Base-by-base conservation (phyloP, 2,888 invertebrate species). In the Caenorhabditis panamensis region DNA sequence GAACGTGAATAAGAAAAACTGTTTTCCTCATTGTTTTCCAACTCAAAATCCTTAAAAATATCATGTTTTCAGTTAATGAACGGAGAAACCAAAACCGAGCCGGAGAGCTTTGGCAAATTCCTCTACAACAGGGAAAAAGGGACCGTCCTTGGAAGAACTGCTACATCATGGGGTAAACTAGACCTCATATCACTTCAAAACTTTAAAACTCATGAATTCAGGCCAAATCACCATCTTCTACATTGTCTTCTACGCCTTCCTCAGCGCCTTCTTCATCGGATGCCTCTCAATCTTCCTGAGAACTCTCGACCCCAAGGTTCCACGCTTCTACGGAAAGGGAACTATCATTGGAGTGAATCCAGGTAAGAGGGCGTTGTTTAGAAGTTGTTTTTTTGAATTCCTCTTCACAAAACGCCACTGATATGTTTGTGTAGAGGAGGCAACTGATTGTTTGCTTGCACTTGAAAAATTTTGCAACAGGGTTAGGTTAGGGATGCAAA, bases 191-290 rank as follows among this genome's bases (percentile, higher is more conserved):
- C 5, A 8, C 2, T 37, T 36, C n/a, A n/a, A n/a, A n/a, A n/a
- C n/a, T n/a, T 22, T 56, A 36, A 49, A 24, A 89, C 91, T 93
- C 54, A 44, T 47, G 13, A 20, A 24, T 94, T 84, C 94, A 96
- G 96, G 94, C 87, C 96, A 97, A 93, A 97, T 98, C 92, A 93
- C 95, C 88, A 92, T 97, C 87, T 98, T 98, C 94, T 99, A 98
- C 93, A 92, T 96, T 88, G 94, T 97, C 92, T 98, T 97, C 94
- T 98, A 97, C 93, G 94, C 95, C 86, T 94, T 94, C 89, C 94
- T 98, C 92, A 94, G 95, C 91, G 96, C 95, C 69, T 98, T 97
- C 94, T 98, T 97, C 93, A 94, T 95, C 84, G 95, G 95, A 84
- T 94, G 97, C 94, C 93, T 97, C 93, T 95, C 95, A 88, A 94